Base-by-base conservation (phyloP, 1,140 invertebrate species). In the Bilobella aurantiaca region DNA sequence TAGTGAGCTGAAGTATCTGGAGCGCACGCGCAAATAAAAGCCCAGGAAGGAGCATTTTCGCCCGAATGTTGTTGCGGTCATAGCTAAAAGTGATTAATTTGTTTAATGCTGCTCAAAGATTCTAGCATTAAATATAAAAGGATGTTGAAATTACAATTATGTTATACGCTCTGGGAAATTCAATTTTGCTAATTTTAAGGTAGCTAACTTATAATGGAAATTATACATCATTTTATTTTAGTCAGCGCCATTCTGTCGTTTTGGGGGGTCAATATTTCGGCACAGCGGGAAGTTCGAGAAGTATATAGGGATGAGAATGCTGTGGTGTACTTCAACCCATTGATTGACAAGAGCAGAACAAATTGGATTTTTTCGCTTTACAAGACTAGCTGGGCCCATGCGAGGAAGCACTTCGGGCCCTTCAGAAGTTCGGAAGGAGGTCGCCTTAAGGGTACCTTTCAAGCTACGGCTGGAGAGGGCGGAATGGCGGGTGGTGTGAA, bases 391-490 rank as follows among this genome's bases (percentile, higher is more conserved):
- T 53, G 49, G 49, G 49, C 49, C 21, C 49, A 53, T 23, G 49
- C 23, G 12, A 12, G 49, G 12, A 53, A 23, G 21, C 8, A 53
- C 23, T 53, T 16, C 25, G 49, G 49, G 8, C 12, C 12, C 5
- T 53, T 53, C 49, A 12, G 3, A 23, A 53, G 25, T 23, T 18
- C 14, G 14, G 21, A 58, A 8, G 30, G 57, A 27, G 30, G 30
- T 8, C 57, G 25, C 12, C 21, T 58, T 3, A 58, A 25, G 8
- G 25, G 30, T 30, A 16, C 18, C 8, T 59, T 59, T 59, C 58
- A 59, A 31, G 30, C 58, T 34, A 31, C 23, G 21, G 34, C 61
- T 65, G 8, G 63, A 47, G 62, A 63, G 68, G 18, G 67, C 58
- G 28, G 32, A 37, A 42, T 59, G 42, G 21, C 30, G 31, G 28